Base-by-base conservation (phyloP, 2,113 vertebrate genomes). In the Apodemus sylvaticus region DNA sequence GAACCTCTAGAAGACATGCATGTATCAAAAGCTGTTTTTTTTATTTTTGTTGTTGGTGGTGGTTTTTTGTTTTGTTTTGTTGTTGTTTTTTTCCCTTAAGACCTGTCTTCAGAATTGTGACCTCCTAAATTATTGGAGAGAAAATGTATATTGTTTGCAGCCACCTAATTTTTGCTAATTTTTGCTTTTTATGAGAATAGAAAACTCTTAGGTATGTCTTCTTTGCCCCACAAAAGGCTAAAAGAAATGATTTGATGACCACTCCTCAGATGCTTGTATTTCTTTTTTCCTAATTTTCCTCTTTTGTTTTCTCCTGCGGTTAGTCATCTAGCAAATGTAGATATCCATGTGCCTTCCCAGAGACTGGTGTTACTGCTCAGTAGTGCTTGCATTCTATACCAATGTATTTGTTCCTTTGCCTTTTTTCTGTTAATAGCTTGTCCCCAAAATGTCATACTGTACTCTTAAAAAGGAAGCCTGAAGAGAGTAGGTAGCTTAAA, bases 351-450 rank as follows among this genome's bases (percentile, higher is more conserved):
- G 12, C 10, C 31, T 14, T 91, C 22, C 14, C 66, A 86, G 64
- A 74, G 55, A 48, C 20, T 31, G 10, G 22, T 31, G 4, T 42
- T 58, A 14, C 90, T 42, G 60, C 36, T 85, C 1, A 2, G 1
- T 58, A 17, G 55, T 10, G 14, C 29, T 53, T 19, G 5, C 73
- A 39, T 58, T 66, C 53, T 24, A 36, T 53, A 48, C 31, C 42
- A 90, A 34, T 24, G 13, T 55, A 55, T 55, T 42, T 76, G 51
- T 73, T 66, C n/a, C 68, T 77, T 76, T 92, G 31, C 1, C 26
- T 64, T 68, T 96, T 36, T 86, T 71, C 79, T 94, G 19, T 90
- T 90, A 86, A 20, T 90, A 87, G 36, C 42, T 77, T 90, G 31
- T 92, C 74, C 74, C 42, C 17, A 7, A 45, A 92, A 92, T 55